Percentiles rank a stretch among this genome's conserved stretches.
phyloP scores from a whole-genome alignment of 1,140 invertebrate genomes.

The Goniozus legneri region DNA sequence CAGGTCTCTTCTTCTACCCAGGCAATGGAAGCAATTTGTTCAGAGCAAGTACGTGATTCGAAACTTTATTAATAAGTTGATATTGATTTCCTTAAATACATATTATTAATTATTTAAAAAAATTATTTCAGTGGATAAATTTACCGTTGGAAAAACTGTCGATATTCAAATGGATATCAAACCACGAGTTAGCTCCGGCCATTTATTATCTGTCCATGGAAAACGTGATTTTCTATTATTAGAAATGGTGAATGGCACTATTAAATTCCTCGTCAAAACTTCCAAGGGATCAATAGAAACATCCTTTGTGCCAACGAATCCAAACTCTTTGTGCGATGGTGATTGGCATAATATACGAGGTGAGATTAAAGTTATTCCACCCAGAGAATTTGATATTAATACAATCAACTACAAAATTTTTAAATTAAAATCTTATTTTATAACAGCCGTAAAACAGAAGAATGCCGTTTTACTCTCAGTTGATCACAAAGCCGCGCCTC shows the following conservation, averaged over 20 bases:
- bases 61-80: no score
- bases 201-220: slow-evolving; percentile 79
- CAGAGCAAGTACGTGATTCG: slow-evolving; percentile 57
- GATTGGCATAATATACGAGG: slow-evolving; percentile 88
- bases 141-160: slow-evolving; percentile 73
- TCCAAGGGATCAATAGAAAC: slow-evolving; percentile 76
- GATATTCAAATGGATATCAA: slow-evolving; percentile 85
- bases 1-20: slow-evolving; percentile 84
- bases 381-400: no score
- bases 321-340: slow-evolving; percentile 84
- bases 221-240: slow-evolving; percentile 79
- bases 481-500: slow-evolving; percentile 67
- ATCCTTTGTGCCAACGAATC: slow-evolving; percentile 66
- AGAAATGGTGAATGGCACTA: slow-evolving; percentile 81
- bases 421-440: slow-evolving; percentile 40
- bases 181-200: slow-evolving; percentile 76
- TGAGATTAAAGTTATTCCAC: slow-evolving; percentile 46
- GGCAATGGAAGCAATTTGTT: slow-evolving; percentile 64
- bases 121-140: slow-evolving; percentile 59
- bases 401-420: slow-evolving; percentile 19
- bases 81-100: neutral
- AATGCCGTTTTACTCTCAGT: slow-evolving; percentile 79
- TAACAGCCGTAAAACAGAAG: slow-evolving; percentile 80
- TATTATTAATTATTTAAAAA: slow-evolving; percentile 1
- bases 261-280: slow-evolving; percentile 82